phyloP scores from a whole-genome alignment of 2,113 vertebrate species.

The Hiodon alosoides region DNA sequence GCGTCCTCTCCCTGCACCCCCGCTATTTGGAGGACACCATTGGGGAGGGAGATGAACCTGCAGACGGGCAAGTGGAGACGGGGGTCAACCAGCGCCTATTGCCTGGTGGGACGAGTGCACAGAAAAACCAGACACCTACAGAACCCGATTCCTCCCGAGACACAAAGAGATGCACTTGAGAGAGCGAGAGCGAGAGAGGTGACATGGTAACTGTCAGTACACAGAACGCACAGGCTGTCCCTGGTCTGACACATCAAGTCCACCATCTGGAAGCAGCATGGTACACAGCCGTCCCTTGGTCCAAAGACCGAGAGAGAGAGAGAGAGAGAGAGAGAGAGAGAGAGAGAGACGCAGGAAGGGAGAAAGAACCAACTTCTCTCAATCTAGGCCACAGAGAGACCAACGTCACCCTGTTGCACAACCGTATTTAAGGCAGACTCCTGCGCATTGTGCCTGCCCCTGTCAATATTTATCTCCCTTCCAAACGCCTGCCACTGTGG shows the following conservation, averaged over 20 bases:
- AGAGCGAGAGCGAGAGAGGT: neutral
- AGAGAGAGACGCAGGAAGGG: neutral
- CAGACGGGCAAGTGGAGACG: neutral
- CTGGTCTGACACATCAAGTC: neutral
- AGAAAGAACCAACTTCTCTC: neutral
- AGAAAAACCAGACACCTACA: neutral
- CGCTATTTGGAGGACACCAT: conserved; percentile 88
- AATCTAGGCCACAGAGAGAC: conserved; percentile 22
- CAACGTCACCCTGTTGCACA: conserved; percentile 15
- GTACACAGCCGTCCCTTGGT: neutral
- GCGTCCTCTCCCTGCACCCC: conserved; percentile 71
- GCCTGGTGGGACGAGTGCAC: no score
- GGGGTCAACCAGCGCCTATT: neutral
- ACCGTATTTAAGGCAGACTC: conserved; percentile 2
- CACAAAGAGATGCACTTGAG: neutral
- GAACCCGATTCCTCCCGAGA: neutral
- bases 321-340: neutral
- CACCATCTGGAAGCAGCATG: neutral
- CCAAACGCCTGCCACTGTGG: neutral
- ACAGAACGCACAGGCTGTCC: neutral
- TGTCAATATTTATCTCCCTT: conserved; percentile 28
- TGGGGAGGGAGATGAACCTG: conserved; percentile 88
- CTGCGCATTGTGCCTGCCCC: neutral
- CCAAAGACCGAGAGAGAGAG: conserved; percentile 1
- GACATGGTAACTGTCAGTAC: neutral